Percentiles rank a stretch among this genome's conserved stretches.
These are phyloP conservation scores for Pterostichus niger DNA, from an alignment of 2,888 invertebrate genomes.

Conservation along the genomic window DNA sequence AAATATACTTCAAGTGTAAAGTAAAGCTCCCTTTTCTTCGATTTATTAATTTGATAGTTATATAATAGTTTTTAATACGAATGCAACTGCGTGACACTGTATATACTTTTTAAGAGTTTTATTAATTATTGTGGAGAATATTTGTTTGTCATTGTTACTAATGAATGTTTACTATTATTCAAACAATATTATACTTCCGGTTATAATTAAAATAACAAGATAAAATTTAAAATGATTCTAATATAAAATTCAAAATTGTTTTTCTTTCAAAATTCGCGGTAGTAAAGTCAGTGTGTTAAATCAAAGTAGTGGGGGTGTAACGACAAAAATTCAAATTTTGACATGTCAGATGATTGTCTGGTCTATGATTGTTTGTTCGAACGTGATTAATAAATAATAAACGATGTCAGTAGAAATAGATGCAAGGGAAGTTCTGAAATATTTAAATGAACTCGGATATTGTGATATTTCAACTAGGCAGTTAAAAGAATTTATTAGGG, in stretches of 20 bases:
- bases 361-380: conserved; percentile 6
- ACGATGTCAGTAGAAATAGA: conserved; percentile 78
- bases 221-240: neutral
- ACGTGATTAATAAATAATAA: neutral
- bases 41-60: too few relatives aligned
- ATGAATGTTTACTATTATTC: too few relatives aligned
- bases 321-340: conserved; percentile 45
- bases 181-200: too few relatives aligned
- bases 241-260: neutral
- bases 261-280: neutral
- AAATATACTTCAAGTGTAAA: neutral
- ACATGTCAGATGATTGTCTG: neutral
- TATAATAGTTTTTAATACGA: too few relatives aligned
- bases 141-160: too few relatives aligned
- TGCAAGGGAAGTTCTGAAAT: conserved; percentile 86
- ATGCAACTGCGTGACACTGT: too few relatives aligned
- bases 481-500: conserved; percentile 88
- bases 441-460: conserved; percentile 88
- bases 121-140: too few relatives aligned
- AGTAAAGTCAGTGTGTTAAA: neutral
- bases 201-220: neutral
- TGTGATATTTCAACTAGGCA: conserved; percentile 87
- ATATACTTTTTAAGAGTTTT: too few relatives aligned
- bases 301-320: neutral
- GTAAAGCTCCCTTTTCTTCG: neutral